phyloP scores from a whole-genome alignment of 2,888 invertebrate species.

The Idaea aversata region DNA sequence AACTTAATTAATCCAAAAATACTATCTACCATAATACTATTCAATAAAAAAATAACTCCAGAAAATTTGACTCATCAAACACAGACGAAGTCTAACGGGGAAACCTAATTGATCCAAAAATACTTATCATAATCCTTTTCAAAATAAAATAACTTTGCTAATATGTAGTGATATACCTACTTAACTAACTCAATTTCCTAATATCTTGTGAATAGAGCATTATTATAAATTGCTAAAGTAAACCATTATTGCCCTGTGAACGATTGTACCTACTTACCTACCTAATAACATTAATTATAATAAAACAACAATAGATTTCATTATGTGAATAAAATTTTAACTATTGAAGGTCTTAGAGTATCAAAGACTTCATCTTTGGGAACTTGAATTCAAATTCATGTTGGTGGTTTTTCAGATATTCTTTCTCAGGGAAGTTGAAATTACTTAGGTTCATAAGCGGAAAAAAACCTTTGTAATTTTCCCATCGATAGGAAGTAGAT shows the following conservation, averaged over 20 bases:
- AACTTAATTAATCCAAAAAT: too few relatives aligned
- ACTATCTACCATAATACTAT: too few relatives aligned
- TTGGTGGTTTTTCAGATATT: neutral
- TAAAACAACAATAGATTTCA: constrained; percentile 4
- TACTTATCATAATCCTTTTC: neutral
- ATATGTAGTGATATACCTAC: constrained; percentile 8
- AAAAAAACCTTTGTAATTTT: neutral
- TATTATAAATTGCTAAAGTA: constrained; percentile 17
- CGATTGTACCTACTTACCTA: constrained; percentile 24
- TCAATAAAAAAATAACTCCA: too few relatives aligned
- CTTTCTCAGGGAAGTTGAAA: neutral
- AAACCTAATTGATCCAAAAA: too few relatives aligned
- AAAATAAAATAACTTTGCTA: constrained; percentile 5
- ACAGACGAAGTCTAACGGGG: too few relatives aligned
- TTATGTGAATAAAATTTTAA: neutral
- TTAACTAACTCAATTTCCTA: constrained; percentile 20
- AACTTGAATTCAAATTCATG: neutral
- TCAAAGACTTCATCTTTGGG: neutral
- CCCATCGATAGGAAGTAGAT: neutral
- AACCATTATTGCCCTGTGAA: constrained; percentile 32
- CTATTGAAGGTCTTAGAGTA: neutral
- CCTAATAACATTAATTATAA: constrained; percentile 5
- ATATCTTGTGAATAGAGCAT: constrained; percentile 29
- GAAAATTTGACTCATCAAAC: too few relatives aligned
- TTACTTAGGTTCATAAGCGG: neutral